These are phyloP conservation scores for Cantharis lateralis DNA, from an alignment of 2,888 invertebrate species.

Conservation along the genomic window DNA sequence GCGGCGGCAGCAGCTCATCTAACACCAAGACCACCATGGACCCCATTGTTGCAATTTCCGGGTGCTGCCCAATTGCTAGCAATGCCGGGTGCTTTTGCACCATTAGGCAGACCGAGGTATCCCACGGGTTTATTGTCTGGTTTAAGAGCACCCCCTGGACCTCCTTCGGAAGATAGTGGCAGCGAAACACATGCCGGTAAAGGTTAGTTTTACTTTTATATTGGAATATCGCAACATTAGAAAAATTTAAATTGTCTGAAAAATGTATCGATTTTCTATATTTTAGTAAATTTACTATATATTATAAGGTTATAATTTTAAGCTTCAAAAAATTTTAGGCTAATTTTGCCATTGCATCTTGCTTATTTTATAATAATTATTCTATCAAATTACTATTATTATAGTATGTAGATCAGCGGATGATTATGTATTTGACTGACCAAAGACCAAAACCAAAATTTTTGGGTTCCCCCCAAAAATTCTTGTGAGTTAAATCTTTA, in stretches of 20 bases:
- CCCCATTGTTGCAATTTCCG: slow-evolving; percentile 56
- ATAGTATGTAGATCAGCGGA: too few relatives aligned
- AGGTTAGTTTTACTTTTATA: slow-evolving; percentile 46
- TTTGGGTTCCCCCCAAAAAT: too few relatives aligned
- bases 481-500: too few relatives aligned
- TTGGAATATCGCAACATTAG: background rate
- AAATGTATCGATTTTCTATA: background rate
- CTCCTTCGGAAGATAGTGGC: slow-evolving; percentile 56
- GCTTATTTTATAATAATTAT: too few relatives aligned
- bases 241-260: background rate
- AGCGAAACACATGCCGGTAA: slow-evolving; percentile 56
- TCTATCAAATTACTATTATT: too few relatives aligned
- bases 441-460: too few relatives aligned
- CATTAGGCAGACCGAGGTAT: slow-evolving; percentile 52
- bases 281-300: too few relatives aligned
- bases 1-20: slow-evolving; percentile 71
- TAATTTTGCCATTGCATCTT: too few relatives aligned
- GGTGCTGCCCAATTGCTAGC: slow-evolving; percentile 56
- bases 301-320: too few relatives aligned
- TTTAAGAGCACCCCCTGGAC: slow-evolving; percentile 53
- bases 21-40: slow-evolving; percentile 64
- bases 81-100: slow-evolving; percentile 56
- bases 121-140: slow-evolving; percentile 49
- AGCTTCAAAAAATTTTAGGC: background rate
- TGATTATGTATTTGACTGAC: too few relatives aligned